Evolutionary conservation across 2,113 vertebrate genomes (phyloP).

Genomic region (Phocoena phocoena): DNA sequence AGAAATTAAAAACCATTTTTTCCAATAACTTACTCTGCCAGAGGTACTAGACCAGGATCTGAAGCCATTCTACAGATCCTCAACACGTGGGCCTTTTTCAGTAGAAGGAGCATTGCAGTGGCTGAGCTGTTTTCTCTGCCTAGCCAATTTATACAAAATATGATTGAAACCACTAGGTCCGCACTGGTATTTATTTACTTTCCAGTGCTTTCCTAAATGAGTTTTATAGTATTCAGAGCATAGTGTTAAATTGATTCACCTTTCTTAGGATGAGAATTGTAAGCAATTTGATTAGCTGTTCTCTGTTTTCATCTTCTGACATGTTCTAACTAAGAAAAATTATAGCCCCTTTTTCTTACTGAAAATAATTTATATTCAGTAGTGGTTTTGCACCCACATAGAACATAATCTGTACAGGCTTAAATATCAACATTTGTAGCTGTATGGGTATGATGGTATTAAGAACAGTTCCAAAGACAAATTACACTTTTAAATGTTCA

Average conservation of each 20-base stretch:
- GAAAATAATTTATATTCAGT: slow-evolving; percentile 70
- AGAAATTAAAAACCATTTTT: slow-evolving; percentile 35
- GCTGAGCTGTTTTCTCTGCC: slow-evolving; percentile 53
- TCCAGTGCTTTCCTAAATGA: slow-evolving; percentile 52
- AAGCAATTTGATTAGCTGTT: slow-evolving; percentile 70
- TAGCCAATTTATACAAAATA: slow-evolving; percentile 62
- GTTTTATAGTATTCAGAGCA: slow-evolving; percentile 67
- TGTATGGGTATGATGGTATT: slow-evolving; percentile 37
- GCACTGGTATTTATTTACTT: slow-evolving; percentile 70
- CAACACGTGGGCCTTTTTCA: slow-evolving; percentile 16
- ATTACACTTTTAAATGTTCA: slow-evolving; percentile 62
- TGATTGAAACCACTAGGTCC: slow-evolving; percentile 58
- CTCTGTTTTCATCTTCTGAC: slow-evolving; percentile 64
- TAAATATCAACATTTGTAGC: slow-evolving; percentile 70
- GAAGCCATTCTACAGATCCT: background rate
- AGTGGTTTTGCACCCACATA: slow-evolving; percentile 33
- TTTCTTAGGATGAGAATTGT: slow-evolving; percentile 64
- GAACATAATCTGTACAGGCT: slow-evolving; percentile 54
- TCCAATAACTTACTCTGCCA: slow-evolving; percentile 22
- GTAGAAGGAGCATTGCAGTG: background rate
- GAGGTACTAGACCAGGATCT: background rate
- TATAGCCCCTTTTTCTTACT: slow-evolving; percentile 43
- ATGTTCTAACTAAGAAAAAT: slow-evolving; percentile 71
- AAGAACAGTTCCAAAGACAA: slow-evolving; percentile 62
- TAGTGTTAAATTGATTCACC: slow-evolving; percentile 76